Percentiles rank a stretch among this genome's conserved stretches.
Conservation (phyloP, 1,140 invertebrate genomes). For the Uloborus diversus region DNA sequence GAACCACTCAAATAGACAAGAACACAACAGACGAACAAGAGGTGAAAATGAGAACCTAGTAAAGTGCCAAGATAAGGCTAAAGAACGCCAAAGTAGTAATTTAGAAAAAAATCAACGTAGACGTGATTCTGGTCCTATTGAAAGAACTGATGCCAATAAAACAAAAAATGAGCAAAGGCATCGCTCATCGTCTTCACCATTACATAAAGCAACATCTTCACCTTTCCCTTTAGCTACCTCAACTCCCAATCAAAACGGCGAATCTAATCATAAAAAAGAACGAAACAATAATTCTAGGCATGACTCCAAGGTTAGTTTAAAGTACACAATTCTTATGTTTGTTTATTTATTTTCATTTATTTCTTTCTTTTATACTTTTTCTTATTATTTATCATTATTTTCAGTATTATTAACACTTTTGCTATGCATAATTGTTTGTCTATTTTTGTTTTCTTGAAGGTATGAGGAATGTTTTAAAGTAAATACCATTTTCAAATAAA, state of each 20-base stretch:
- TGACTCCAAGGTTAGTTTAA: conserved; percentile 49
- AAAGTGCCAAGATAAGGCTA: conserved; percentile 48
- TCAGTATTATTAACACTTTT: background rate
- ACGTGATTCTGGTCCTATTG: conserved; percentile 48
- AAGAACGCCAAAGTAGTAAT: conserved; percentile 51
- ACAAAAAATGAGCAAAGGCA: conserved; percentile 62
- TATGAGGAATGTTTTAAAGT: too few species aligned
- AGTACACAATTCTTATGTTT: conserved; percentile 43
- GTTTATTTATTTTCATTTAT: conserved; percentile 20
- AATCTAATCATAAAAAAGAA: conserved; percentile 55
- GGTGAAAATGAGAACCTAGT: conserved; percentile 30
- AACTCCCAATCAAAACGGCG: conserved; percentile 54
- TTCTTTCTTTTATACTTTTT: background rate
- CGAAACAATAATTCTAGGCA: conserved; percentile 48
- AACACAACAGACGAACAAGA: conserved; percentile 31
- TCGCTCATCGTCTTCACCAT: conserved; percentile 56
- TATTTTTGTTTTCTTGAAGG: too few species aligned
- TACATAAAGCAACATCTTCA: conserved; percentile 59
- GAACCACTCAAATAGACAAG: conserved; percentile 55
- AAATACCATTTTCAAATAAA: too few species aligned
- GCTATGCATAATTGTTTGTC: too few species aligned
- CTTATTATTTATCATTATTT: background rate
- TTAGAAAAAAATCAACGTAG: conserved; percentile 52
- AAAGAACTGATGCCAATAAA: conserved; percentile 39
- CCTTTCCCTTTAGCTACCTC: conserved; percentile 56